Evolutionary conservation across 2,888 invertebrate genomes (phyloP), one percentile per base, ranked within the genome.

Genomic region (Drosophila bunnanda): DNA sequence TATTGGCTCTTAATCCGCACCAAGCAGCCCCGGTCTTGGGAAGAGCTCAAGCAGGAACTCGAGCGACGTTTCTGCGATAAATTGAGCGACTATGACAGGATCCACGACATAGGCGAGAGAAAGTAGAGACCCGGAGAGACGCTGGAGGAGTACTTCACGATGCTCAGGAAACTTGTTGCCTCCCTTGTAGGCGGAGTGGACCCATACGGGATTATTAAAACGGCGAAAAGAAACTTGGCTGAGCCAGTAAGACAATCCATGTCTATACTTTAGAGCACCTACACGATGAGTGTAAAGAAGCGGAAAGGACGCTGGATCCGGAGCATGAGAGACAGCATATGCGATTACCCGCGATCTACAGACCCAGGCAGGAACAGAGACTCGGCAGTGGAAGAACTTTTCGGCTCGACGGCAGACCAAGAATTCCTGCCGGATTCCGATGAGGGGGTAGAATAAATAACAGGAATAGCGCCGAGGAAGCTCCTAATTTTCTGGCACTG

Each of bases 1-100:
- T 20, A 43, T 13, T 50, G 50, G 50, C 50, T 50, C 12, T 13
- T 50, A 4, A 20, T 32, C 12, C 30, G 50, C 13, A 50, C 50
- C 7, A 50, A 50, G 20, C 50, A 17, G 13, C 20, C 39, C n/a
- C 28, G 28, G 6, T 32, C 32, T 10, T 32, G 32, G 32, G 9
- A 32, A 32, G 32, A 32, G 32, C 32, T 32, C 9, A 32, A 32
- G 32, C 32, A 32, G 10, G 32, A 9, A 10, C 32, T 32, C 9
- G 10, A 10, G 3, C 9, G 32, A 1, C 32, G 32, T 1, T 32
- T 32, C 10, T 32, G 10, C 10, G 32, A 32, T 3, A 32, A 32
- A 10, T 0, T 9, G 32, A 32, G 34, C 15, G 34, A 34, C 13
- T 34, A 34, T 15, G 34, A 34, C 34, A 2, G 32, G 12, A 32